Percentiles rank a stretch among this genome's conserved stretches.
Evolutionary conservation across 2,797 vertebrate genomes (phyloP).

Genomic region (Tenualosa thibaudeaui): DNA sequence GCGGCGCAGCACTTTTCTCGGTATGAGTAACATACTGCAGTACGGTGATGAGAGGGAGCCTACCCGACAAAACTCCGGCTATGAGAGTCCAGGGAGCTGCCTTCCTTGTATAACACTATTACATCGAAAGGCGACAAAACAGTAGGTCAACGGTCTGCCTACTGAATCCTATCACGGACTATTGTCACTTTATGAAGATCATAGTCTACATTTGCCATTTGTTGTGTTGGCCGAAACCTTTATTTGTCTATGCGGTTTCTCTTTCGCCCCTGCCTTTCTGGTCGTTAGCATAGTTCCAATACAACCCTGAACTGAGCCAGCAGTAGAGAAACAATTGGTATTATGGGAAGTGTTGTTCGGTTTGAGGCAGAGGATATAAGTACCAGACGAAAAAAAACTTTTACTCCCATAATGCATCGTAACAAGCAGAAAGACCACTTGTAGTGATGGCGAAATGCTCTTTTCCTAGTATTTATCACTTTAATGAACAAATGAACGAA

Average conservation of each 20-base stretch:
- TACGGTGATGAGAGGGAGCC: conserved; percentile 57
- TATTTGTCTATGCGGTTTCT: conserved; percentile 33
- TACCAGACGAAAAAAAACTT: conserved; percentile 43
- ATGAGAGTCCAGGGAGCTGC: conserved; percentile 53
- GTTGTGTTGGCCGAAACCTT: conserved; percentile 12
- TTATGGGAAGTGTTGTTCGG: conserved; percentile 62
- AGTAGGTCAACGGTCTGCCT: background rate
- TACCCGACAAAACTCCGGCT: conserved; percentile 54
- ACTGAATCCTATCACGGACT: conserved; percentile 33
- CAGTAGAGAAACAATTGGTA: conserved; percentile 58
- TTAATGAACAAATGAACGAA: background rate
- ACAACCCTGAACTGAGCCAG: conserved; percentile 67
- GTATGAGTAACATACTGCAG: conserved; percentile 52
- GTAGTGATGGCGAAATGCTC: background rate
- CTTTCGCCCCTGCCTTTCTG: conserved; percentile 42
- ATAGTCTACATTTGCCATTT: conserved; percentile 10
- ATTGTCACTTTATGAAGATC: conserved; percentile 42
- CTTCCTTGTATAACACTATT: conserved; percentile 59
- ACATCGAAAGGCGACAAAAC: conserved; percentile 50
- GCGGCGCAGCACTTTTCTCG: conserved; percentile 55
- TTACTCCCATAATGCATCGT: conserved; percentile 58
- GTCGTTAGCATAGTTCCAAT: conserved; percentile 68
- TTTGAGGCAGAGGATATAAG: background rate
- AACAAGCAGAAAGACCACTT: conserved; percentile 13
- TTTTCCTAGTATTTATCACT: background rate